Conservation (phyloP, 2,888 invertebrate species). For the Ochropleura plecta region DNA sequence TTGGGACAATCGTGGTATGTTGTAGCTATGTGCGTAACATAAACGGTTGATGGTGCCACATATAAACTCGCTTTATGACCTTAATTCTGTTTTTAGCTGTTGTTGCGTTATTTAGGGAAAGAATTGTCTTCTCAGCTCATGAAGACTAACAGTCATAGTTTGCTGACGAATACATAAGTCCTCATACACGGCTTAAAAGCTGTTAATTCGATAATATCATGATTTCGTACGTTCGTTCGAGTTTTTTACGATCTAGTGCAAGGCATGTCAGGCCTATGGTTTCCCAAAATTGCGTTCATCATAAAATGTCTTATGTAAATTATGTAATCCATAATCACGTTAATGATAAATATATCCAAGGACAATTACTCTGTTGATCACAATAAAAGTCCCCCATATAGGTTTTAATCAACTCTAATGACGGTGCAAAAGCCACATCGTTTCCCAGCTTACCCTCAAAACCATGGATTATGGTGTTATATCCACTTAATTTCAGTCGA, state of each 20-base stretch:
- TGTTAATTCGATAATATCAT: neutral
- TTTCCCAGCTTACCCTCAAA: slow-evolving; percentile 26
- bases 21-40: slow-evolving; percentile 43
- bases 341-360: slow-evolving; percentile 7
- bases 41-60: slow-evolving; percentile 53
- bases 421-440: slow-evolving; percentile 19
- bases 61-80: slow-evolving; percentile 59
- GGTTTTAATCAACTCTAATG: slow-evolving; percentile 43
- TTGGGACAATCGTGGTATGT: slow-evolving; percentile 19
- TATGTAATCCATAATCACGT: neutral
- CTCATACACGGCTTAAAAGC: too few species aligned
- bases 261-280: too few species aligned
- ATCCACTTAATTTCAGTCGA: slow-evolving; percentile 43
- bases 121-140: slow-evolving; percentile 4
- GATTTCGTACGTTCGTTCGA: neutral
- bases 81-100: slow-evolving; percentile 56
- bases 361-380: slow-evolving; percentile 19
- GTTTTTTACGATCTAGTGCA: neutral
- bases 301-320: neutral
- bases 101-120: slow-evolving; percentile 28
- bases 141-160: neutral
- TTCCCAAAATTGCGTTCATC: neutral
- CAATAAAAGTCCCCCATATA: slow-evolving; percentile 17
- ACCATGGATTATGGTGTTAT: slow-evolving; percentile 45
- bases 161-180: neutral